phyloP scores from a whole-genome alignment of 2,888 invertebrate species.

The Lucinisca nassula region DNA sequence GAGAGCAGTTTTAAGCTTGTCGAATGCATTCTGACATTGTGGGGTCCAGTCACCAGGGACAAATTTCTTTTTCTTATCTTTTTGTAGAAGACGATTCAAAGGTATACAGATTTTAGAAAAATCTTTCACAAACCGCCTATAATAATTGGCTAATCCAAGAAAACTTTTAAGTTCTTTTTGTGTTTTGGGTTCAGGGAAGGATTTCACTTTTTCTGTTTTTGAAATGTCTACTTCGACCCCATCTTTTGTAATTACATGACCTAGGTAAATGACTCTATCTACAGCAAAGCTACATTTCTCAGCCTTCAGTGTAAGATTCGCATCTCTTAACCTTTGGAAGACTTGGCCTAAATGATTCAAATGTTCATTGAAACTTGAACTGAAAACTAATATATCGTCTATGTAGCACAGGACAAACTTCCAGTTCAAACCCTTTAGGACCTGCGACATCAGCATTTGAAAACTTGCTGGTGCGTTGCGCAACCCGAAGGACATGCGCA shows the following conservation, averaged over 20 bases:
- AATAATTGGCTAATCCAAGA: constrained; percentile 62
- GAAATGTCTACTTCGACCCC: background rate
- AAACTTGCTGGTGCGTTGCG: constrained; percentile 65
- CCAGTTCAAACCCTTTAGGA: constrained; percentile 69
- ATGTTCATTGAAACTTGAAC: constrained; percentile 66
- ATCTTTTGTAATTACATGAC: constrained; percentile 26
- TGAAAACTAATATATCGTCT: constrained; percentile 68
- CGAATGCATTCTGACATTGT: constrained; percentile 49
- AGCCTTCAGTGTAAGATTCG: background rate
- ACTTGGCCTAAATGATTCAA: constrained; percentile 42
- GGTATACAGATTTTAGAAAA: constrained; percentile 58
- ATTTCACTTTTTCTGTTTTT: background rate
- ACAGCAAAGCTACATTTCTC: constrained; percentile 29
- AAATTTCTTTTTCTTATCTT: constrained; percentile 30
- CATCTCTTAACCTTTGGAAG: constrained; percentile 26
- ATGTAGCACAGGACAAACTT: constrained; percentile 70
- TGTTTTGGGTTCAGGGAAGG: background rate
- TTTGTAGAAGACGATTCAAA: constrained; percentile 53
- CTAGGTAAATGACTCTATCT: constrained; percentile 22
- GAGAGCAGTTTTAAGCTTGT: constrained; percentile 28
- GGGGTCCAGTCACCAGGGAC: constrained; percentile 30
- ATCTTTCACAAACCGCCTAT: constrained; percentile 57
- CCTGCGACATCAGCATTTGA: constrained; percentile 64
- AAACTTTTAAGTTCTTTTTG: constrained; percentile 36
- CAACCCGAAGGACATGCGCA: constrained; percentile 49